Base-by-base conservation (phyloP, 1,140 invertebrate genomes). In the Calliphora vicina region DNA sequence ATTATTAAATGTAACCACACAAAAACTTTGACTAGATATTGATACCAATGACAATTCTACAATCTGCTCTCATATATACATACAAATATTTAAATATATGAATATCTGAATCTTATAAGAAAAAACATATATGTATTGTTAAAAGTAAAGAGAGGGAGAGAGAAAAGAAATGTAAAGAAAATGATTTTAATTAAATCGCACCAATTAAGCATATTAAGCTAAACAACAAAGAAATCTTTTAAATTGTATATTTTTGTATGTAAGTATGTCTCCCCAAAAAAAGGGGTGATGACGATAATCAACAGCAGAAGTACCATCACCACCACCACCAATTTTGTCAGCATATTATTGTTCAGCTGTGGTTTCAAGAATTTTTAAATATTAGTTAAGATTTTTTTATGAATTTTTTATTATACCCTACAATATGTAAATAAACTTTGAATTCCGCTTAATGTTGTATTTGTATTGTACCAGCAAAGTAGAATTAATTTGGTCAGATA, bases 101-200 rank as follows among this genome's bases (percentile, higher is more conserved):
- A 0, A 12, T 23, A 67, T n/a, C n/a, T 6, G 61, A 20, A 57
- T n/a, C 17, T 35, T 35, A 35, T 2, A 35, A 1, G 35, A 35
- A 35, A 35, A 35, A 35, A 35, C 6, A 8, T 35, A 0, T 17
- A 0, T 50, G 12, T 50, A 15, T 50, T 43, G 42, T 43, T 43
- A 43, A 43, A 73, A 73, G 25, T 50, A 50, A 27, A 27, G 9
- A 29, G 13, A 73, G 35, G 35, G 35, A 73, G 23, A 25, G n/a
- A n/a, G n/a, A 73, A 0, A 42, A 74, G 26, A 74, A 74, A 35
- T 74, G 15, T 25, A 82, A 80, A 85, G 82, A 85, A 88, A 89
- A 89, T 85, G 88, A 88, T 87, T 89, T 89, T 89, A 89, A 89
- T 89, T 89, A 87, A 89, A 89, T 89, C 88, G 88, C 88, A 89